phyloP scores from a whole-genome alignment of 2,113 vertebrate species.

The Pardalotus punctatus region DNA sequence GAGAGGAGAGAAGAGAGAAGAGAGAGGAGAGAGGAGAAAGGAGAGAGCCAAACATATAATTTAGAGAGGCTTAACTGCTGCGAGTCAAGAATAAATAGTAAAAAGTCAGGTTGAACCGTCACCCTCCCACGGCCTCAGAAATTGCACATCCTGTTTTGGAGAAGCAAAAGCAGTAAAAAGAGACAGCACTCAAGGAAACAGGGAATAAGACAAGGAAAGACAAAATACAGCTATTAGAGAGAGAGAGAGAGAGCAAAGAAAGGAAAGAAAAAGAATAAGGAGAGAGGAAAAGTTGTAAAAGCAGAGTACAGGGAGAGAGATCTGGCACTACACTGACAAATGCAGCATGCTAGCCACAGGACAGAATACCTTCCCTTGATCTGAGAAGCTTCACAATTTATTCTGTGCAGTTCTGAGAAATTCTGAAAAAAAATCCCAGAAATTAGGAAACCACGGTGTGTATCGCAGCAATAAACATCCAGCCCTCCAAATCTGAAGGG shows the following conservation, averaged over 20 bases:
- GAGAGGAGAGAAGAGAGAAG: too few relatives aligned
- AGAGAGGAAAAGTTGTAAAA: background rate
- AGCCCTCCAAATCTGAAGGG: background rate
- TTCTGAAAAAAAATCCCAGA: background rate
- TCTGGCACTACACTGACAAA: background rate
- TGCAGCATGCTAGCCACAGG: background rate
- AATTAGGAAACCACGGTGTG: background rate
- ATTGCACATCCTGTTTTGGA: background rate
- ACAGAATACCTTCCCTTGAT: background rate
- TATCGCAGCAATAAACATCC: background rate
- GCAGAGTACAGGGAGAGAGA: background rate
- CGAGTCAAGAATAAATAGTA: background rate
- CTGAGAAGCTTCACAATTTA: background rate
- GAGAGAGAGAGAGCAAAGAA: background rate
- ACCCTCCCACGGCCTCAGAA: background rate
- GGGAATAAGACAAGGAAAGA: background rate
- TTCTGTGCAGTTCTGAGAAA: background rate
- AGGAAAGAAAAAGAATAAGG: background rate
- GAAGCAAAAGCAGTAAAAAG: background rate
- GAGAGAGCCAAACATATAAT: background rate
- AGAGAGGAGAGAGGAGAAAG: background rate
- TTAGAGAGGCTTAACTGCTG: background rate
- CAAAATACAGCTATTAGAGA: background rate
- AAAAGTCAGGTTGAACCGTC: background rate
- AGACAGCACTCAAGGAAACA: background rate